phyloP scores from a whole-genome alignment of 2,797 vertebrate genomes.

The Acomys russatus region DNA sequence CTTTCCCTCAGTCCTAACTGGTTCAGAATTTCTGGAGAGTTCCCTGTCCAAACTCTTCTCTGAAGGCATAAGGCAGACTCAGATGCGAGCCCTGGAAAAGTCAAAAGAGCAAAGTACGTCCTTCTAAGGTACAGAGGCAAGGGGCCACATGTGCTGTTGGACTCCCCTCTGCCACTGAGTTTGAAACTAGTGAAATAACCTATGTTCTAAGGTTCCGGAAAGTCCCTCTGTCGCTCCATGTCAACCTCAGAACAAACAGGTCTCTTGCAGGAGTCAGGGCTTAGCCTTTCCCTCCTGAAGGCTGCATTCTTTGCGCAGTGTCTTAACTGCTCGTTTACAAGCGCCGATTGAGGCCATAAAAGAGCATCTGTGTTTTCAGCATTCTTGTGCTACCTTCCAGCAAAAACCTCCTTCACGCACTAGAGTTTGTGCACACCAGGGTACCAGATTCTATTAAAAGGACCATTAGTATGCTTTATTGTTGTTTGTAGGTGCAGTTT shows the following conservation, averaged over 20 bases:
- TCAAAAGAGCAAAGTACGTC: neutral
- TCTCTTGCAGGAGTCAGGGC: neutral
- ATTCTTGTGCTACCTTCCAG: neutral
- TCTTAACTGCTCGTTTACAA: conserved; percentile 55
- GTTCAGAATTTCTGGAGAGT: neutral
- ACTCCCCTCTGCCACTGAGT: neutral
- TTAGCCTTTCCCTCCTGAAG: neutral
- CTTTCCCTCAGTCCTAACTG: neutral
- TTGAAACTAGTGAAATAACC: neutral
- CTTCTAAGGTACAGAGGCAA: neutral
- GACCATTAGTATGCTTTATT: conserved; percentile 1
- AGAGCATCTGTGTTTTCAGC: neutral
- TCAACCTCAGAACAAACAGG: conserved; percentile 24
- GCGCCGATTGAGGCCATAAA: conserved; percentile 3
- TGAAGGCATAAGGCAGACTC: neutral
- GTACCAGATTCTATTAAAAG: conserved; percentile 45
- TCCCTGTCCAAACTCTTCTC: neutral
- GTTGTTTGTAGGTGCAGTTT: conserved; percentile 18
- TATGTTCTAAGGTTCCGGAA: neutral
- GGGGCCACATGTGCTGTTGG: neutral
- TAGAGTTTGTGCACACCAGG: neutral
- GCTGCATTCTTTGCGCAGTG: conserved; percentile 8
- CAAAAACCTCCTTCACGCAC: neutral
- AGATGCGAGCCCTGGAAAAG: neutral
- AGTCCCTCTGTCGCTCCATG: neutral